Conservation (phyloP, 1,140 invertebrate species). For the Trichonephila inaurata region DNA sequence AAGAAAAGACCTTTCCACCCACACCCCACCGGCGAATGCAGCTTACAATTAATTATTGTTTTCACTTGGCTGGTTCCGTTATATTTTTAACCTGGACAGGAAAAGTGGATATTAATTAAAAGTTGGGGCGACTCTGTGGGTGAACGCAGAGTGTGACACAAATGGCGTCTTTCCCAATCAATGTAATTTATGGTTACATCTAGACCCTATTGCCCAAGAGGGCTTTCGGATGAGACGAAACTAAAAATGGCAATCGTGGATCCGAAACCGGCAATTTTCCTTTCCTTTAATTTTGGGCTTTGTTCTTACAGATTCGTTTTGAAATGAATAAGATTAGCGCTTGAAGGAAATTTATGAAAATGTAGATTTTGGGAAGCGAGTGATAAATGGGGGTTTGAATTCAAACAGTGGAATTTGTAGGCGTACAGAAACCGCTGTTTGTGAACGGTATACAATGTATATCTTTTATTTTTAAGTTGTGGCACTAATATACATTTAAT, state of each 20-base stretch:
- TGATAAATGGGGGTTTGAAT: conserved; percentile 9
- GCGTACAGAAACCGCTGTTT: too few relatives aligned
- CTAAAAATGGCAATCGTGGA: background rate
- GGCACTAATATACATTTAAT: too few relatives aligned
- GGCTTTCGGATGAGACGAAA: background rate
- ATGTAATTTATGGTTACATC: conserved; percentile 57
- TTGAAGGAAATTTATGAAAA: conserved; percentile 48
- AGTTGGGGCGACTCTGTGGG: background rate
- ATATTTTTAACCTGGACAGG: conserved; percentile 51
- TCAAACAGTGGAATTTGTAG: too few relatives aligned
- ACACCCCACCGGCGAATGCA: background rate
- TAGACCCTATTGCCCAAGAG: background rate
- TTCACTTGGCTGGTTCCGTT: conserved; percentile 6
- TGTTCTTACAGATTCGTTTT: conserved; percentile 31
- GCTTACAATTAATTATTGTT: conserved; percentile 61
- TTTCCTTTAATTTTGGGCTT: conserved; percentile 10
- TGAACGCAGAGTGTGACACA: background rate
- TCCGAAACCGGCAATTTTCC: conserved; percentile 36
- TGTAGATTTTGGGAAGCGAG: background rate
- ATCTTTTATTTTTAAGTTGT: too few relatives aligned
- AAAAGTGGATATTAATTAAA: conserved; percentile 64
- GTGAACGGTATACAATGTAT: too few relatives aligned
- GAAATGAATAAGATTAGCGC: conserved; percentile 38
- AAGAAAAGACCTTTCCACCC: background rate
- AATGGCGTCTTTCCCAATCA: conserved; percentile 39